Conservation (phyloP, 2,888 invertebrate species). For the Acrobasis repandana region DNA sequence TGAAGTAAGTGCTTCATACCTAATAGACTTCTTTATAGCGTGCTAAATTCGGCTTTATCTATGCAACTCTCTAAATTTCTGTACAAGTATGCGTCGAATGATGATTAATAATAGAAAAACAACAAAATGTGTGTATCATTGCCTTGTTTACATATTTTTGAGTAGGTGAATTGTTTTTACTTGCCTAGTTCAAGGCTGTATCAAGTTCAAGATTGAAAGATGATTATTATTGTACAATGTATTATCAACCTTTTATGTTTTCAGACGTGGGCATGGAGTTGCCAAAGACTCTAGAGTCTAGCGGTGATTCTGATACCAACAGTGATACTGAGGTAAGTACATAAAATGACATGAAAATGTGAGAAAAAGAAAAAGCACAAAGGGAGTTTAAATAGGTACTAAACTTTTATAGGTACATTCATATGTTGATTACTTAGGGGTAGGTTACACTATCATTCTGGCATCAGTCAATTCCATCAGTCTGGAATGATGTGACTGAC, state of each 20-base stretch:
- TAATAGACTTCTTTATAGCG: conserved; percentile 40
- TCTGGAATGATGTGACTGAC: no score
- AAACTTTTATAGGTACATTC: no score
- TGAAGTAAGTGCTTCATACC: conserved; percentile 69
- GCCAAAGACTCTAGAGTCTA: conserved; percentile 78
- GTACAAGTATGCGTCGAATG: not conserved
- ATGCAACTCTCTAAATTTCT: conserved; percentile 1
- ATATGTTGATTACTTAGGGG: no score
- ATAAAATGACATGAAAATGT: no score
- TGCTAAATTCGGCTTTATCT: conserved; percentile 29
- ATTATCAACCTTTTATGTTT: conserved; percentile 38
- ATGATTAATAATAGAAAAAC: not conserved
- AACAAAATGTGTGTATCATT: not conserved
- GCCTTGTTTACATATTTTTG: not conserved
- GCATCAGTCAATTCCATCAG: no score
- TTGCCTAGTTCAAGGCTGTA: conserved; percentile 39
- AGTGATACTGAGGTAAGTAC: conserved; percentile 80
- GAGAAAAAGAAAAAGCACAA: no score
- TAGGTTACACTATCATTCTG: no score
- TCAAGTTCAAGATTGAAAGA: conserved; percentile 28
- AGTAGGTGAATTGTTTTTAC: conserved; percentile 17
- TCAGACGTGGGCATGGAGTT: conserved; percentile 81
- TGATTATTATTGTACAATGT: not conserved
- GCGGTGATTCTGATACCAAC: conserved; percentile 84
- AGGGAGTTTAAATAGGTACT: no score